These are phyloP conservation scores for Galaxea fascicularis DNA, from an alignment of 92 coral and sea anemone species.

Conservation along the genomic window DNA sequence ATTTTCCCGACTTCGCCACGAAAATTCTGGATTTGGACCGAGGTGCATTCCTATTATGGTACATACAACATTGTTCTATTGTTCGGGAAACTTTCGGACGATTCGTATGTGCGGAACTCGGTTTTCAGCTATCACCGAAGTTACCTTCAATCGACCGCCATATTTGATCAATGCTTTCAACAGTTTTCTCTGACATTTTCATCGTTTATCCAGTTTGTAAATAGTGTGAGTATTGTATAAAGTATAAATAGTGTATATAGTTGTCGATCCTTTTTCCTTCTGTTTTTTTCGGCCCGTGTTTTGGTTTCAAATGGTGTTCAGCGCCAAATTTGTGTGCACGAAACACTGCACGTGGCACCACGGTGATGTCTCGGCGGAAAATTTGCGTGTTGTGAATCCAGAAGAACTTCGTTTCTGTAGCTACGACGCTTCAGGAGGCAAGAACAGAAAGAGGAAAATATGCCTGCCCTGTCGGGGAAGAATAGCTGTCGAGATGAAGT, in stretches of 20 bases:
- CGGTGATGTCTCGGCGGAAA: slow-evolving; percentile 3
- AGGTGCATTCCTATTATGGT: slow-evolving; percentile 2
- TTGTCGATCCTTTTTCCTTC: neutral
- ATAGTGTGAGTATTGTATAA: neutral
- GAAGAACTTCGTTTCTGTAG: slow-evolving; percentile 3
- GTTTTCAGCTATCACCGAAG: slow-evolving; percentile 6
- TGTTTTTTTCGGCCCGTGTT: neutral
- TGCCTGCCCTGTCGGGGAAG: slow-evolving; percentile 7
- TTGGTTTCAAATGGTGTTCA: slow-evolving; percentile 6
- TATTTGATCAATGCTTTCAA: neutral
- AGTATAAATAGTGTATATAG: neutral
- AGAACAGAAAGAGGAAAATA: slow-evolving; percentile 18
- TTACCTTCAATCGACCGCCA: neutral
- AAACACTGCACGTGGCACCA: slow-evolving; percentile 11
- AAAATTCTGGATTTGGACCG: neutral
- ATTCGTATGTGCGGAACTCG: slow-evolving; percentile 29
- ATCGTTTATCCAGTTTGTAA: neutral
- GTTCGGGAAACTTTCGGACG: neutral
- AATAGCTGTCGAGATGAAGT: neutral
- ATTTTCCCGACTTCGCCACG: slow-evolving; percentile 12
- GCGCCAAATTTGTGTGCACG: slow-evolving; percentile 1
- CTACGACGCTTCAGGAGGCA: neutral
- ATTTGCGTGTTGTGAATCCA: slow-evolving; percentile 13
- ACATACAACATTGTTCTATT: neutral
- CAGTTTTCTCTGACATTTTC: neutral